Base-by-base conservation (phyloP, 64 coral and sea anemone species). In the Montipora sp. region DNA sequence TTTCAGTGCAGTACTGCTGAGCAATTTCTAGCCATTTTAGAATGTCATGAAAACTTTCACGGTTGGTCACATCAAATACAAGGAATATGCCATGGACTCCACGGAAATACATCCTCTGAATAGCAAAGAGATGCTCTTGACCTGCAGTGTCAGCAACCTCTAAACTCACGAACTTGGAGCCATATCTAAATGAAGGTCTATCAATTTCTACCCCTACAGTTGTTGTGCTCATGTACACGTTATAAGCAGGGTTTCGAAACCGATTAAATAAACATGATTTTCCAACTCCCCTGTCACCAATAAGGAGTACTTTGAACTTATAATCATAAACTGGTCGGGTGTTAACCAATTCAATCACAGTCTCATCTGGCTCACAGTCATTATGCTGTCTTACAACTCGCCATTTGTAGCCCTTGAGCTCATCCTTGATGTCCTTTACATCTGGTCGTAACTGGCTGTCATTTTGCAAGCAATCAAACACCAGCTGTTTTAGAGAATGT, bases 191-290 rank as follows among this genome's bases (percentile, higher is more conserved):
- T 22, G 84, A 77, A 57, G 89, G 80, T 3, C 78, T 73, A 22
- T 88, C 80, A 22, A 93, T 46, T 22, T 94, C 95, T 36, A 98
- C 67, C 14, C 89, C 89, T 15, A 94, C 13, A 2, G 95, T 98
- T 21, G 70, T 87, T 16, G 92, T 91, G 23, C 88, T 88, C 43
- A 78, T 60, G 73, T 20, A 8, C 24, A 94, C 81, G 9, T 98
- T 51, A 60, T 77, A 98, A n/a, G 50, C 27, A n/a, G 95, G 95
- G 23, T 98, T 94, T 15, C 51, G 80, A 74, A 92, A 89, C 24
- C 89, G 88, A 47, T 92, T 46, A 55, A 98, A 90, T n/a, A 98
- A 78, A 70, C 95, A 98, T 7, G 95, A 94, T 75, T 98, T 98
- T 10, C 95, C 95, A 43, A 98, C 95, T 89, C 92, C 95, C 23